Evolutionary conservation across 2,888 invertebrate genomes (phyloP), one percentile per base, ranked within the genome.

Genomic region (Ochropleura plecta): DNA sequence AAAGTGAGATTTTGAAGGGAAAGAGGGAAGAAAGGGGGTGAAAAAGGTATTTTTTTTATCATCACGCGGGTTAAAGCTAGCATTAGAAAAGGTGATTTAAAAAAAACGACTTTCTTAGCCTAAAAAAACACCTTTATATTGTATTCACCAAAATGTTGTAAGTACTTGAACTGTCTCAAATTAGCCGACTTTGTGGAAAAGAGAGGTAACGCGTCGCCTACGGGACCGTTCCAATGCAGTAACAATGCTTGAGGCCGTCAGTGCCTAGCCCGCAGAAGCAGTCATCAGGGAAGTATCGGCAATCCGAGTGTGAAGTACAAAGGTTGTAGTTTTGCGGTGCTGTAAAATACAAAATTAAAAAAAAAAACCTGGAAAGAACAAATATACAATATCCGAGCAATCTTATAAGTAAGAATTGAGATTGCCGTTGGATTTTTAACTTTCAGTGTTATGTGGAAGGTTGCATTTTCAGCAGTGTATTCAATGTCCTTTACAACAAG

Each of bases 181-280:
- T 57, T 20, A 71, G 9, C 14, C 7, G 20, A 18, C 40, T 48
- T 20, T 5, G 9, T 14, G 14, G 18, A 30, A 3, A n/a, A 0
- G 2, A 0, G 42, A n/a, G n/a, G 70, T 40, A 9, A 20, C 9
- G 1, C 3, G 30, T 76, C 30, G 3, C 40, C 68, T 18, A 51
- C 14, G 70, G 71, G 1, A 53, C 18, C 10, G 78, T 70, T n/a
- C 60, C 60, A 12, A 62, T 42, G 18, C 76, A 76, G 30, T 76
- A 76, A 10, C 76, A 76, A n/a, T 76, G 76, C 42, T 76, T 76
- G 10, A 62, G 71, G 3, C 42, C 70, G 2, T 76, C 76, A 14
- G 79, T 76, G 1, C 72, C 79, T 3, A 76, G 14, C 0, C 79
- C 76, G 7, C 79, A 76, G 14, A 72, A 79, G 44, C 76, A 76